Base-by-base conservation (phyloP, 1,140 invertebrate species). In the Atta colombica region DNA sequence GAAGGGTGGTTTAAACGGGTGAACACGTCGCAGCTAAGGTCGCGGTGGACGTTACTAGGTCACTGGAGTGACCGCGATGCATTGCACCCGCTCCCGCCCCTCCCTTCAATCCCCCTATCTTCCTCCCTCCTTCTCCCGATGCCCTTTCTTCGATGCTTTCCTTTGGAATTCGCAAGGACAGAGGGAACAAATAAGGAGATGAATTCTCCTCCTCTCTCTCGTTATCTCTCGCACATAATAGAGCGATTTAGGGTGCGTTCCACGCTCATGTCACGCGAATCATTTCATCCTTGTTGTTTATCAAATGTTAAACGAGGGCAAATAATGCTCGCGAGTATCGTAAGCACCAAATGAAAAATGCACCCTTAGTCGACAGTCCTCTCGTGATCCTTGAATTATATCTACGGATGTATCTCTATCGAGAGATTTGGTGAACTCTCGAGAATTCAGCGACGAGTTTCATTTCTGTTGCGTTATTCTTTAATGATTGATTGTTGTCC, bases 41-140 rank as follows among this genome's bases (percentile, higher is more conserved):
- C 92, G 92, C 80, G 90, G 85, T 90, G 92, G 88, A 93, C 92
- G 88, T 92, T 92, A 93, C 91, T 94, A 81, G 93, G 93, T 94
- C 93, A 94, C 84, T 92, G 78, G 88, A 88, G 86, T 90, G 88
- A 92, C 88, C 72, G 80, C 89, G 87, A 91, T 92, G 78, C 81
- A 89, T 74, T 68, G 80, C 68, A 82, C 74, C 85, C 87, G 61
- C 80, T 49, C 8, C 28, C 31, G 35, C 72, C 8, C 58, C 25
- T 69, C 72, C 58, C 39, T 21, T 3, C 49, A 16, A 16, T 5
- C 63, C 82, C 55, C 35, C 58, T 39, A 25, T 74, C 75, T 87
- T 88, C 74, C 25, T 88, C 28, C 28, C 55, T 61, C 68, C 1
- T 61, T 74, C 68, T 61, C 55, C 8, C 28, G 25, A 8, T 84